Conservation (phyloP, 2,888 invertebrate genomes). For the Acleris emargana region DNA sequence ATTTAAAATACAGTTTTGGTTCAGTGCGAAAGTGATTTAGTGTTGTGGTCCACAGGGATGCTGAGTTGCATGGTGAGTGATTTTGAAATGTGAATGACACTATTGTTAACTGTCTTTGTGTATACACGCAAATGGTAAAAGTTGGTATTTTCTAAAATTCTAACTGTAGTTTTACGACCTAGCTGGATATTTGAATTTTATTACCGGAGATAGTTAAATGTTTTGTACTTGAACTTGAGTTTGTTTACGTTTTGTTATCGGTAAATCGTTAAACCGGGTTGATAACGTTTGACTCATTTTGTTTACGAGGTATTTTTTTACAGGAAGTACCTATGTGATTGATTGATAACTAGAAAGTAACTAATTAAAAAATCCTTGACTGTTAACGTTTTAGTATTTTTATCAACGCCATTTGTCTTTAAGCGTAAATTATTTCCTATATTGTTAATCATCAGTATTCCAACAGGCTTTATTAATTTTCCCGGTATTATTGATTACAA, state of each 20-base stretch:
- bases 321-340: slow-evolving; percentile 26
- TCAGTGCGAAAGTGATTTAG: slow-evolving; percentile 53
- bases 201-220: slow-evolving; percentile 51
- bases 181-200: slow-evolving; percentile 70
- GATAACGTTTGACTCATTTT: slow-evolving; percentile 26
- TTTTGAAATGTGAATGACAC: slow-evolving; percentile 72
- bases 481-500: slow-evolving; percentile 5
- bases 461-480: background rate
- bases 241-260: slow-evolving; percentile 35
- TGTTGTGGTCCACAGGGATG: slow-evolving; percentile 66
- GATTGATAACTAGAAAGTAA: slow-evolving; percentile 22
- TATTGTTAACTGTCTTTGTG: slow-evolving; percentile 58
- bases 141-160: slow-evolving; percentile 56
- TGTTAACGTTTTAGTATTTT: background rate
- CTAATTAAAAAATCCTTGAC: slow-evolving; percentile 11
- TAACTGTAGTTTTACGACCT: slow-evolving; percentile 69
- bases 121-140: background rate
- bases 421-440: background rate
- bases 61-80: slow-evolving; percentile 76
- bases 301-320: slow-evolving; percentile 12
- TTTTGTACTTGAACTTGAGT: slow-evolving; percentile 22
- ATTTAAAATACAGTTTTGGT: slow-evolving; percentile 45
- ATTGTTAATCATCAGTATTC: background rate
- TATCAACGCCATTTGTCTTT: slow-evolving; percentile 15
- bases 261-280: slow-evolving; percentile 15